Conservation (phyloP, 2,888 invertebrate species). For the Girardia tigrina region DNA sequence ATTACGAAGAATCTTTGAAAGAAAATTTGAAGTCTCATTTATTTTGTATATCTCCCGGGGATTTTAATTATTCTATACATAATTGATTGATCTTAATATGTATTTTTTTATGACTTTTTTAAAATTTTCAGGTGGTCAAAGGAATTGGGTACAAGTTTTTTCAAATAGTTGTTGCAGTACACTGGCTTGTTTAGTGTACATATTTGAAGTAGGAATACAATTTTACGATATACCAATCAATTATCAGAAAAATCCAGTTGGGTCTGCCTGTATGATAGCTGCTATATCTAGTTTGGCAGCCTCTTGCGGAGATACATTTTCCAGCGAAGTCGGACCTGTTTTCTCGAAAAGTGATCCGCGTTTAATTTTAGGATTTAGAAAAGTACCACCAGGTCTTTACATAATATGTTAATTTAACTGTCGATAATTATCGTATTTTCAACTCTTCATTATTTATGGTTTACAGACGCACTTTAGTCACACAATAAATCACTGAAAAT, state of each 20-base stretch:
- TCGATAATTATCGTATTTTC: too few relatives aligned
- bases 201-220: slow-evolving; percentile 60
- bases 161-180: slow-evolving; percentile 78
- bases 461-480: too few relatives aligned
- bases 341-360: slow-evolving; percentile 58
- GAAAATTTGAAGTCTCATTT: too few relatives aligned
- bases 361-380: slow-evolving; percentile 61
- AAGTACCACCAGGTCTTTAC: slow-evolving; percentile 61
- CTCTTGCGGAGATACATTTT: slow-evolving; percentile 76
- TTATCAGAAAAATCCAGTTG: slow-evolving; percentile 60
- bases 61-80: too few relatives aligned
- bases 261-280: slow-evolving; percentile 67
- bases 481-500: too few relatives aligned
- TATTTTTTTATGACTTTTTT: too few relatives aligned
- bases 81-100: too few relatives aligned
- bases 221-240: slow-evolving; percentile 62
- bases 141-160: slow-evolving; percentile 75
- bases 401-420: too few relatives aligned
- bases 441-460: too few relatives aligned
- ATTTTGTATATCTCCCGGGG: too few relatives aligned
- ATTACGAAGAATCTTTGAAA: too few relatives aligned
- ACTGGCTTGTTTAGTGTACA: slow-evolving; percentile 63
- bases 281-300: slow-evolving; percentile 65
- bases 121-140: slow-evolving; percentile 59
- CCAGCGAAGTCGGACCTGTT: slow-evolving; percentile 71